Conservation (phyloP, 2,113 vertebrate genomes). For the Hemicordylus capensis region DNA sequence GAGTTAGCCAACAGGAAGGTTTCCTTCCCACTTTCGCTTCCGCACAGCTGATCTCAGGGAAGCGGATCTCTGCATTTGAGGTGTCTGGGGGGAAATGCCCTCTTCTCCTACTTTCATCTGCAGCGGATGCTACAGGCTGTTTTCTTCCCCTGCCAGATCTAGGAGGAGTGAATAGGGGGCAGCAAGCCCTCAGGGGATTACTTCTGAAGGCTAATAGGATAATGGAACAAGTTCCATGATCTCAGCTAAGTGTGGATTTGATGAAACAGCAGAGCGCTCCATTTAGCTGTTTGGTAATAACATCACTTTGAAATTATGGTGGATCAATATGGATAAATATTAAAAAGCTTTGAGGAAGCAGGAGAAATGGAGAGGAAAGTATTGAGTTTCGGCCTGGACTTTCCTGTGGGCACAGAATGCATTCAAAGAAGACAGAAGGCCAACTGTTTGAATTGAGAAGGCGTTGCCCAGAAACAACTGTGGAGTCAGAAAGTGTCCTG, state of each 20-base stretch:
- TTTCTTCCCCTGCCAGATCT: not conserved
- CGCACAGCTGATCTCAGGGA: not conserved
- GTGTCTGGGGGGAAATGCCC: not conserved
- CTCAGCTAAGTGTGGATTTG: constrained; percentile 14
- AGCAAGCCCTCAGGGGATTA: constrained; percentile 11
- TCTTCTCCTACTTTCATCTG: not conserved
- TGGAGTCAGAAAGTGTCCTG: constrained; percentile 1
- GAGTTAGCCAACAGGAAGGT: not conserved
- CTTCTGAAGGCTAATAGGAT: constrained; percentile 28
- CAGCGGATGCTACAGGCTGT: not conserved
- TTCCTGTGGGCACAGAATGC: not conserved
- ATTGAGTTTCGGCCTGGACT: not conserved
- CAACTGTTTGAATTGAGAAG: not conserved
- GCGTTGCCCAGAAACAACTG: not conserved
- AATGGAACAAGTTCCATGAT: constrained; percentile 42
- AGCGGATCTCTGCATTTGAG: not conserved
- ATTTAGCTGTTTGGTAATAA: constrained; percentile 22
- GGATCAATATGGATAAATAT: constrained; percentile 40
- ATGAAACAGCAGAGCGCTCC: constrained; percentile 21
- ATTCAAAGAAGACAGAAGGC: constrained; percentile 20
- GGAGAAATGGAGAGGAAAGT: constrained; percentile 25
- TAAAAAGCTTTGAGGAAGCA: not conserved
- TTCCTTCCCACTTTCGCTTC: not conserved
- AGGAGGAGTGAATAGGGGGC: constrained; percentile 8
- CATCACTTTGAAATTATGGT: constrained; percentile 17